These are phyloP conservation scores for Cotesia vestalis DNA, from an alignment of 1,140 invertebrate species.

Conservation along the genomic window DNA sequence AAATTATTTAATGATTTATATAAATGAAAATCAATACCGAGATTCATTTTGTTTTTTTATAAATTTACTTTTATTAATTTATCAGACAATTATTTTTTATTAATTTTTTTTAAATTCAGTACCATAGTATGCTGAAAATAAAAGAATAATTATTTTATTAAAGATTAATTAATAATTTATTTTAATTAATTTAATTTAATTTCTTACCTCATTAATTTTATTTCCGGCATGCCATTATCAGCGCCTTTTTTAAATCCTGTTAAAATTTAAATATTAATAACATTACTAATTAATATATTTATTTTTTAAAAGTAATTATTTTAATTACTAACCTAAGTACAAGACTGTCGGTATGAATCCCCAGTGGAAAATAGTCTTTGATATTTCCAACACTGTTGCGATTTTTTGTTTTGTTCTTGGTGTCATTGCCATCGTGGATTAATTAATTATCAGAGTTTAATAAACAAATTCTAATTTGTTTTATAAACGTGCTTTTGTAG, in stretches of 20 bases:
- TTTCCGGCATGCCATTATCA: slow-evolving; percentile 71
- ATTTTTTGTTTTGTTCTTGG: slow-evolving; percentile 70
- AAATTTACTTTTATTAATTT: background rate
- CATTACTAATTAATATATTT: slow-evolving; percentile 19
- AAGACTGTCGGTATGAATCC: slow-evolving; percentile 75
- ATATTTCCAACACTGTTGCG: slow-evolving; percentile 67
- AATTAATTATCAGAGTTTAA: background rate
- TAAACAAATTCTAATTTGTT: no score
- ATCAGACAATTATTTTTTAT: no score
- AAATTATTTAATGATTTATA: no score
- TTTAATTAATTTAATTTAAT: background rate
- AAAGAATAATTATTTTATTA: slow-evolving; percentile 27
- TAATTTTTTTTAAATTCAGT: slow-evolving; percentile 48
- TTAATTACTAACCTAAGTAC: slow-evolving; percentile 71
- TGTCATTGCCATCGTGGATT: slow-evolving; percentile 59
- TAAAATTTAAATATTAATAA: slow-evolving; percentile 41
- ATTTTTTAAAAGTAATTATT: slow-evolving; percentile 23
- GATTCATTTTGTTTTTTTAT: no score
- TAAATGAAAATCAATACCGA: no score
- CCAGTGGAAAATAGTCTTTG: slow-evolving; percentile 74
- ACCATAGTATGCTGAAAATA: slow-evolving; percentile 65
- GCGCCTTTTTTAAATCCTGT: slow-evolving; percentile 72
- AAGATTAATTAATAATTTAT: slow-evolving; percentile 31
- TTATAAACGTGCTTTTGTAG: no score
- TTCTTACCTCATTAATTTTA: slow-evolving; percentile 67